Base-by-base conservation (phyloP, 1,140 invertebrate genomes). In the Saccostrea glomerata region DNA sequence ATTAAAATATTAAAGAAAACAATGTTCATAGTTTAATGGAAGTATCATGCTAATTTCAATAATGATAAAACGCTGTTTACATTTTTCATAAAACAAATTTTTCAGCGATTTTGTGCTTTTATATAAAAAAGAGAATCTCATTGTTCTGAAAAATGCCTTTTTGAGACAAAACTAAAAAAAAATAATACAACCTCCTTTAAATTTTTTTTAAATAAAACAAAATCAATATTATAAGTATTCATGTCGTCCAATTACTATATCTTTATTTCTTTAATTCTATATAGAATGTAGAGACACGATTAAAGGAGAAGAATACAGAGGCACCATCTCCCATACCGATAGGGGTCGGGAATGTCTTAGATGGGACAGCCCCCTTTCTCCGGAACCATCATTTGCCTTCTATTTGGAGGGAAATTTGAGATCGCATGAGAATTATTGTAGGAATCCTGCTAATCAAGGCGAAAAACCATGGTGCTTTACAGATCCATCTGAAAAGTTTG, bases 221-320 rank as follows among this genome's bases (percentile, higher is more conserved):
- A 47, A 47, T n/a, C n/a, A n/a, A 47, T 47, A 47, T 6, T 3
- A 47, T 47, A 6, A 47, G 40, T 47, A 47, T 47, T 47, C 40
- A 47, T 47, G 40, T 47, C 40, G 40, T 47, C 2, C 2, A 47
- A 17, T 60, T 60, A 60, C 15, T 60, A 20, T 60, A 15, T 60
- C 20, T 60, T 60, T 13, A 4, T 12, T 15, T 5, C 13, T 63
- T 63, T n/a, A 20, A 63, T 63, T 63, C 17, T 5, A 5, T 20
- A 7, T 2, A 55, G 55, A 30, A 58, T 82, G 66, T 77, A 40
- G 4, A 40, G 73, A 56, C 30, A 55, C 54, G 2, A 9, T 17
- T 17, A 84, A 25, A 84, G 82, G 82, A 47, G 82, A 84, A 40
- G 55, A 15, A 54, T 84, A 84, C 17, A 84, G 23, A 30, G 82